Evolutionary conservation across 1,140 invertebrate genomes (phyloP).

Genomic region (Bombus ignitus): DNA sequence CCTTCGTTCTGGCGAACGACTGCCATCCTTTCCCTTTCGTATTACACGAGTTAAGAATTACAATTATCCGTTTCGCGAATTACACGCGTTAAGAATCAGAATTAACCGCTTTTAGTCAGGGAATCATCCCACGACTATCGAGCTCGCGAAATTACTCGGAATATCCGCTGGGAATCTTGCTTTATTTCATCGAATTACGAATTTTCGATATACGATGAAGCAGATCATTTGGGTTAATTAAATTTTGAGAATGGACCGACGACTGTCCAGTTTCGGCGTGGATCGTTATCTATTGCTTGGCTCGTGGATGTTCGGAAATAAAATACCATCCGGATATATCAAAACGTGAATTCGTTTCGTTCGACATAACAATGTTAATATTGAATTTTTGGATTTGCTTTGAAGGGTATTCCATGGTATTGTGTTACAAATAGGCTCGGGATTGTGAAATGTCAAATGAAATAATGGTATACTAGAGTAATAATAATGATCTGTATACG

Average conservation of each 20-base stretch:
- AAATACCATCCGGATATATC: neutral
- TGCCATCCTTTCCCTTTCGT: slow-evolving; percentile 38
- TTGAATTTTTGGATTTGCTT: neutral
- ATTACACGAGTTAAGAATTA: slow-evolving; percentile 22
- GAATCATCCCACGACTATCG: too few relatives aligned
- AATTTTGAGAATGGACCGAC: neutral
- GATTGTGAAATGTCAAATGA: neutral
- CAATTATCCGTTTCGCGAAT: slow-evolving; percentile 10
- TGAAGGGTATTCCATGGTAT: neutral
- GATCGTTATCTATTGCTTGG: slow-evolving; percentile 4
- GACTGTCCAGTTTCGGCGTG: neutral
- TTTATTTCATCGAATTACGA: too few relatives aligned
- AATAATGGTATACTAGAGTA: neutral
- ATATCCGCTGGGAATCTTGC: neutral
- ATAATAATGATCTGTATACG: neutral
- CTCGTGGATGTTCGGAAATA: neutral
- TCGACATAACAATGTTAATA: neutral
- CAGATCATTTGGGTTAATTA: slow-evolving; percentile 7
- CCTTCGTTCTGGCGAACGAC: neutral
- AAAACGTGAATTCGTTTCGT: neutral
- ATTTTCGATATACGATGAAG: neutral
- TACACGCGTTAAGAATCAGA: slow-evolving; percentile 26
- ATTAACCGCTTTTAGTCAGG: neutral
- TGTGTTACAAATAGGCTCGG: neutral
- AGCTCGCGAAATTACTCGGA: neutral